Base-by-base conservation (phyloP, 2,797 vertebrate genomes). In the Podarcis lilfordi region DNA sequence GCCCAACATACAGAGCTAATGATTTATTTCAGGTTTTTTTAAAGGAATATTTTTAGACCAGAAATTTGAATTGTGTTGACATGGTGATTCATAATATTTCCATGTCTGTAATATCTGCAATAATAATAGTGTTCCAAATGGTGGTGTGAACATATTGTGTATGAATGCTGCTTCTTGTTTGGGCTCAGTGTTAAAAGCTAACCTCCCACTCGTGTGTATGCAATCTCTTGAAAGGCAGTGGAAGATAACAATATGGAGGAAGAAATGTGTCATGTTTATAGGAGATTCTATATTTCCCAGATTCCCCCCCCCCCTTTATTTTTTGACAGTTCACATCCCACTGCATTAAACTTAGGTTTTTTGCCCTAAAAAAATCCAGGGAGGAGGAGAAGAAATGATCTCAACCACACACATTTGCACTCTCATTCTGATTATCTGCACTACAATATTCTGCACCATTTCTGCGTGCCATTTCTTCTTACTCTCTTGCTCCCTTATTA, bases 41-140 rank as follows among this genome's bases (percentile, higher is more conserved):
- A 11, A 76, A 64, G 66, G 23, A 84, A 29, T 80, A 88, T 74
- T 88, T 88, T 88, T 84, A 80, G 82, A 80, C n/a, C 21, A 32
- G 21, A 35, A 86, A 72, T 80, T 72, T 35, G 72, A 59, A 80
- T 80, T 72, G n/a, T 71, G 32, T 72, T 86, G 78, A 80, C 78
- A 86, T 29, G 35, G 79, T 88, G 87, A 88, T 80, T 88, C 87
- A 88, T 72, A 27, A 84, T 32, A 55, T 55, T 23, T 88, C 61
- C 29, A n/a, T 80, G 21, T 80, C 27, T 55, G 74, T 71, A 71
- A 78, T 78, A 83, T 69, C 40, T 23, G 64, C 61, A 78, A 78
- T 66, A 84, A 72, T 23, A 88, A 74, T 64, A 79, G n/a, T 29
- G 27, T 72, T 86, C 37, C 25, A 50, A 86, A 37, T 35, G 68